These are phyloP conservation scores for Cylas formicarius DNA, from an alignment of 1,140 invertebrate genomes.

Conservation along the genomic window DNA sequence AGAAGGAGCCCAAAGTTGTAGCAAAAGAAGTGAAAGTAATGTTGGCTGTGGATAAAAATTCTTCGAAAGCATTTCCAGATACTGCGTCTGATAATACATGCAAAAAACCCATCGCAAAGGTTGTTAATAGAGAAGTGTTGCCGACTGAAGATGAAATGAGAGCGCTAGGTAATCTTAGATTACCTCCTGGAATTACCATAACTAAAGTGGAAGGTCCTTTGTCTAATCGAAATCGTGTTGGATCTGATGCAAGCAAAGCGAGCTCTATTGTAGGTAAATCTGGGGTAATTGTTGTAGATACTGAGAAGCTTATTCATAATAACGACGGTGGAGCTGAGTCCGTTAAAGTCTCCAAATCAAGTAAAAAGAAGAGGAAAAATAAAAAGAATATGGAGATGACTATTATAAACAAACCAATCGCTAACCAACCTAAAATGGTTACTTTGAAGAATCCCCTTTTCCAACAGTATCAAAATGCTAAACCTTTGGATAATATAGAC, in stretches of 20 bases:
- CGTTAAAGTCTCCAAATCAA: constrained; percentile 27
- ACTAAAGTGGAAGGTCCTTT: constrained; percentile 64
- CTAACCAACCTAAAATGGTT: constrained; percentile 51
- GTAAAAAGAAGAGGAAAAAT: constrained; percentile 55
- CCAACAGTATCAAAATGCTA: constrained; percentile 41
- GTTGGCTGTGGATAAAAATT: constrained; percentile 24
- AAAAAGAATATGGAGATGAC: constrained; percentile 32
- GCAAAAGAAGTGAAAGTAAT: constrained; percentile 26
- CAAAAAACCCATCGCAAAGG: constrained; percentile 20
- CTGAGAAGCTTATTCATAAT: constrained; percentile 48
- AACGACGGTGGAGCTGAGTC: constrained; percentile 13
- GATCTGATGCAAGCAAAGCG: constrained; percentile 41
- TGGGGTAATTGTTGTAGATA: constrained; percentile 59
- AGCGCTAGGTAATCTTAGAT: constrained; percentile 42
- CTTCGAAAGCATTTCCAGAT: constrained; percentile 1
- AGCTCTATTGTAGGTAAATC: constrained; percentile 40
- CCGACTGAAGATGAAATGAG: constrained; percentile 18
- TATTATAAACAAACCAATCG: constrained; percentile 45
- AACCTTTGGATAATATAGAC: constrained; percentile 20
- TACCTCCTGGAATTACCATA: constrained; percentile 74
- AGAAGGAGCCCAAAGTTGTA: constrained; percentile 24
- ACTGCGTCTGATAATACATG: constrained; percentile 29
- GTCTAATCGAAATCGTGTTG: constrained; percentile 43
- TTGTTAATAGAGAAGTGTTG: constrained; percentile 15
- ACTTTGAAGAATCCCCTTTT: constrained; percentile 69